phyloP scores from a whole-genome alignment of 2,113 vertebrate genomes.

The Elephantulus edwardii region DNA sequence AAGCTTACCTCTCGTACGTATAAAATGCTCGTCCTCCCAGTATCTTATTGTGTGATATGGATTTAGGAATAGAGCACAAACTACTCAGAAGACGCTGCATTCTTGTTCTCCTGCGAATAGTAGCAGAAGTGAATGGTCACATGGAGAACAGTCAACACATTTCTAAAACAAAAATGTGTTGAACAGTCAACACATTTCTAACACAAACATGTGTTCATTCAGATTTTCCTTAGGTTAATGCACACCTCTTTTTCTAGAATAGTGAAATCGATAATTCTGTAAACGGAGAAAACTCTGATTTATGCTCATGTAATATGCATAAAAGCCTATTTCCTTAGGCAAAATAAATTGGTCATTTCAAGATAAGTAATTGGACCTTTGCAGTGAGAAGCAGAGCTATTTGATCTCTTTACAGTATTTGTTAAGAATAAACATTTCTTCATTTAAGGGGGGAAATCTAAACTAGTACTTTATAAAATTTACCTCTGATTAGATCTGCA shows the following conservation, averaged over 20 bases:
- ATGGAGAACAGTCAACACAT: background rate
- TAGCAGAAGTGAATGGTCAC: background rate
- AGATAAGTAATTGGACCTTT: background rate
- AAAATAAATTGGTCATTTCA: constrained; percentile 37
- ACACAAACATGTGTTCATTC: background rate
- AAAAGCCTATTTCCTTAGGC: constrained; percentile 49
- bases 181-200: background rate
- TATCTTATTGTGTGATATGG: background rate
- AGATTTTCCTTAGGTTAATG: background rate
- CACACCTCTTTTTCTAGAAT: background rate
- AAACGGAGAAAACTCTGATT: background rate
- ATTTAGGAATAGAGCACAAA: background rate
- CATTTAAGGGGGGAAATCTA: background rate
- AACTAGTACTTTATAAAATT: background rate
- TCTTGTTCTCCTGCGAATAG: background rate
- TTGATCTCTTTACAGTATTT: background rate
- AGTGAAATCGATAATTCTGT: background rate
- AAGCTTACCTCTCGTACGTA: background rate
- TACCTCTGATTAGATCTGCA: background rate
- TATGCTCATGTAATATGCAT: background rate
- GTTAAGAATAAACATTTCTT: constrained; percentile 11
- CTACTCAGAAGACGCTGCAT: background rate
- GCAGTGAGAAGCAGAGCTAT: background rate
- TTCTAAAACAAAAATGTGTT: background rate
- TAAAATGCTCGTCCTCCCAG: background rate